Conservation (phyloP, 2,888 invertebrate genomes). For the Nephrotoma guestfalica region DNA sequence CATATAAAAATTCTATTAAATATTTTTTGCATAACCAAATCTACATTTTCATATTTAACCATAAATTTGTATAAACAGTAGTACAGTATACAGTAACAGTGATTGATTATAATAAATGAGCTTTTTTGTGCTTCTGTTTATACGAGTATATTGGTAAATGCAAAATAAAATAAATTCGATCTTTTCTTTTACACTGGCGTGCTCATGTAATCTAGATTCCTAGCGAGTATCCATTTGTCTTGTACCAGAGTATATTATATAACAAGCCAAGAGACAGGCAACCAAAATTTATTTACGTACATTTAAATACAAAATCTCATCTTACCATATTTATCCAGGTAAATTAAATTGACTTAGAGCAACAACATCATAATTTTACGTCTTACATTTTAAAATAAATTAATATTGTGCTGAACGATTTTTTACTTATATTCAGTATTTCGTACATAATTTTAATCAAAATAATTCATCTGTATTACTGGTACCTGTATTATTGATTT, state of each 20-base stretch:
- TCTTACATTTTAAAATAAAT: too few relatives aligned
- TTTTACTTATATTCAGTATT: too few relatives aligned
- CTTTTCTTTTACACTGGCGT: not conserved
- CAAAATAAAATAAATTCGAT: not conserved
- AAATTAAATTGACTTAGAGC: not conserved
- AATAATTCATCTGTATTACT: too few relatives aligned
- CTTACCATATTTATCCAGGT: not conserved
- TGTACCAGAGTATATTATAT: not conserved
- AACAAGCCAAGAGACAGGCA: not conserved
- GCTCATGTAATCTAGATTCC: not conserved
- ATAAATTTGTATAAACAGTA: not conserved
- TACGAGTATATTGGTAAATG: not conserved
- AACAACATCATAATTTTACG: too few relatives aligned
- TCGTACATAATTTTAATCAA: too few relatives aligned
- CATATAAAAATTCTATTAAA: not conserved
- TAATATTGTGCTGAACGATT: too few relatives aligned
- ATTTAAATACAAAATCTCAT: not conserved
- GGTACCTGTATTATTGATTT: too few relatives aligned
- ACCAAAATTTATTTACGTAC: not conserved
- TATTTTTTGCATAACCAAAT: not conserved
- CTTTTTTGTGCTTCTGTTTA: not conserved
- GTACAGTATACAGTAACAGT: not conserved
- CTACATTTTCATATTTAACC: not conserved
- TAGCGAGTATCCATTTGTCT: not conserved
- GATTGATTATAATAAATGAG: not conserved